Base-by-base conservation (phyloP, 2,797 vertebrate genomes). In the Phoxinus dragarum region DNA sequence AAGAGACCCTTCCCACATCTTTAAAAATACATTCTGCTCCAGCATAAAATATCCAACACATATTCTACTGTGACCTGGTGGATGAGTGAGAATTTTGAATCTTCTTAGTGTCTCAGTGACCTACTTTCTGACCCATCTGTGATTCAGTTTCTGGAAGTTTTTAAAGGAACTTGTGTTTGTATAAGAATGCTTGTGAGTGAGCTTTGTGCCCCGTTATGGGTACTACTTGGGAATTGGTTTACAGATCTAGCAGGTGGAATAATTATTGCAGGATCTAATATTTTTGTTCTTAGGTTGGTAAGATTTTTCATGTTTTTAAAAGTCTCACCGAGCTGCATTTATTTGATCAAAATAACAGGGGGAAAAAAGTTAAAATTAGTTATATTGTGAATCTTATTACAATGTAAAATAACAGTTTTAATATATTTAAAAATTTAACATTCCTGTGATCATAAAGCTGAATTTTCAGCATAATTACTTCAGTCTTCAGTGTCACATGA, bases 41-140 rank as follows among this genome's bases (percentile, higher is more conserved):
- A 56, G 31, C 11, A 54, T 59, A 40, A 61, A 78, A 17, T 64
- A 19, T 61, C 16, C 52, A 38, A 38, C 52, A 42, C 36, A 79
- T 42, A 54, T 54, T n/a, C 17, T 59, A 12, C 23, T 27, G 23
- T 71, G 19, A 40, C n/a, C 76, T 42, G 76, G 38, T 42, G 76
- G 38, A 27, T 64, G 8, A 72, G 23, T 19, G n/a, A 34, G 56
- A 19, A 27, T 66, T 56, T 64, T 19, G 4, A 64, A 42, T 59
- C 38, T 52, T 61, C 19, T 3, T 76, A 38, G 47, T 75, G 73
- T 75, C 47, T 75, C 27, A 56, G 52, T 79, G 56, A 12, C 56
- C 56, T 64, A 79, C 7, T 64, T 79, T 44, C n/a, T 42, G 76
- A 6, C 38, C 7, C 56, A 42, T 64, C 76, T 64, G 23, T 42